These are phyloP conservation scores for Loxodonta africana DNA, from an alignment of 2,113 vertebrate species.

Conservation along the genomic window DNA sequence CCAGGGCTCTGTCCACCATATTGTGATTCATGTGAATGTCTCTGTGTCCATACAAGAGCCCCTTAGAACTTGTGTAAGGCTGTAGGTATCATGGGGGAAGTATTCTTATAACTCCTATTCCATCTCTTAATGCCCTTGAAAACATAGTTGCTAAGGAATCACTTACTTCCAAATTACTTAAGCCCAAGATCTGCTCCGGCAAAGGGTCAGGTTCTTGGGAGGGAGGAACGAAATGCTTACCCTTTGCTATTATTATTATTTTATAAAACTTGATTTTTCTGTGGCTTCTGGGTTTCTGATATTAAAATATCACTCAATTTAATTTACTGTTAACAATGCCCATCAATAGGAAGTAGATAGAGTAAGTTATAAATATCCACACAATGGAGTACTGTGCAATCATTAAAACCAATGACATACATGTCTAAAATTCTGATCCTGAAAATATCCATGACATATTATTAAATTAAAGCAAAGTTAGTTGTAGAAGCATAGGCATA, in stretches of 20 bases:
- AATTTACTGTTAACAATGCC: constrained; percentile 28
- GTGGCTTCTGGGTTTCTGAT: neutral
- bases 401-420: neutral
- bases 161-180: neutral
- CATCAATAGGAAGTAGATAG: neutral
- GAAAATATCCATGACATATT: neutral
- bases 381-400: neutral
- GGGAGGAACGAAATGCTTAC: neutral
- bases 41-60: neutral
- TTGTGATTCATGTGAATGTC: neutral
- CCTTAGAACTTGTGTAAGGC: neutral
- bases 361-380: neutral
- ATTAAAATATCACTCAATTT: constrained; percentile 14
- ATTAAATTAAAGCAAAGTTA: constrained; percentile 15
- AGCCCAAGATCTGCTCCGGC: neutral
- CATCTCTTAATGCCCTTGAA: neutral
- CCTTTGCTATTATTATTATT: neutral
- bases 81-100: neutral
- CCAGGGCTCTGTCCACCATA: neutral
- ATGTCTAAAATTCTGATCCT: constrained; percentile 18
- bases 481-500: neutral
- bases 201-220: neutral
- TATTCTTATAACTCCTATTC: neutral
- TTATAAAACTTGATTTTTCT: neutral
- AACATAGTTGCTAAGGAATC: neutral